Evolutionary conservation across 2,797 vertebrate species (phyloP), one percentile per base, ranked within the genome.

Genomic region (Spheniscus humboldti): DNA sequence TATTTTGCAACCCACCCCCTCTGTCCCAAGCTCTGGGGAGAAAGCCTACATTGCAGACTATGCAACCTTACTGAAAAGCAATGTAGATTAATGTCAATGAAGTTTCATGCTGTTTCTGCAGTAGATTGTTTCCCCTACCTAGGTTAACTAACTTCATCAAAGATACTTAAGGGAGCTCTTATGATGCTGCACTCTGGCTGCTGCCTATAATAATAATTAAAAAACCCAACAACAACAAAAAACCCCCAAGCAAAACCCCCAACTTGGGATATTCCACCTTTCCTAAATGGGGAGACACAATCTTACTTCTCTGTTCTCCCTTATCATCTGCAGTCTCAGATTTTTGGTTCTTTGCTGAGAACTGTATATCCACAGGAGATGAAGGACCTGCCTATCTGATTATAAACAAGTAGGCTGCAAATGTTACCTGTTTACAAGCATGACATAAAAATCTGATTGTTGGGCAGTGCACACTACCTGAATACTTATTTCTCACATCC

Each of bases 241-340:
- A 39, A 50, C 2, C 7, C 43, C 43, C 11, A n/a, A 57, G 3
- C 3, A 25, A 52, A 23, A 5, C 3, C 0, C 22, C 9, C 20
- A 53, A 9, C 8, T 63, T 59, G 43, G 8, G 9, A 20, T 63
- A 64, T 35, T 67, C 2, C 30, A 62, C 2, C 6, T 66, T 86
- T 64, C 37, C 35, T 75, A 57, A 73, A 45, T 33, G 6, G 17
- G 6, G 4, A 66, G 7, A 57, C 30, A 64, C 6, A 48, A 9
- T 30, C 10, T 57, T 4, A 28, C 5, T 75, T 22, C 5, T 78
- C 47, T 82, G 9, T 22, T 88, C 17, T 87, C 13, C n/a, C 18
- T 72, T 66, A 6, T 50, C 7, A 53, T 17, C 31, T 66, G 5
- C 24, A 53, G 18, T 33, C 15, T 33, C 53, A 80, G 41, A 48